These are phyloP conservation scores for Hemichromis elongatus DNA, from an alignment of 2,113 vertebrate genomes.

Conservation along the genomic window DNA sequence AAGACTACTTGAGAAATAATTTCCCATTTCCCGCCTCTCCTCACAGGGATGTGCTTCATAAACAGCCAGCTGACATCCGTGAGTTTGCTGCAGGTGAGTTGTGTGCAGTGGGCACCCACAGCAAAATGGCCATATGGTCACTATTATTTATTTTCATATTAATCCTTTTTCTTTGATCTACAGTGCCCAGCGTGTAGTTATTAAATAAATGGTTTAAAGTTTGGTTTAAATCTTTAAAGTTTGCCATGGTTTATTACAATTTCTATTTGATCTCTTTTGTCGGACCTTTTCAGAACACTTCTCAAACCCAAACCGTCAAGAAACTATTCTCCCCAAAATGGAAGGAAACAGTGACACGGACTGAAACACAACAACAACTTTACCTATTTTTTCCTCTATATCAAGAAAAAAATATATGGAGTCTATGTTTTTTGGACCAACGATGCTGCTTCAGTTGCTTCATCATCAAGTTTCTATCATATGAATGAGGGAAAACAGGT, in stretches of 20 bases:
- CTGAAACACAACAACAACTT: slow-evolving; percentile 1
- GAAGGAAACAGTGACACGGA: slow-evolving; percentile 3
- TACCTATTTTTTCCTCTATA: not conserved
- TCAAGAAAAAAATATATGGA: not conserved
- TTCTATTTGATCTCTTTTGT: not conserved
- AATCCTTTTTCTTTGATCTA: not conserved
- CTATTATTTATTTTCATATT: not conserved
- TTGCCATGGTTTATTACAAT: not conserved
- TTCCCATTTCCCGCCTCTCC: not conserved
- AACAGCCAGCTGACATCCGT: slow-evolving; percentile 63
- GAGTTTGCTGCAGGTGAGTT: slow-evolving; percentile 72
- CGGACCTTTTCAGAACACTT: slow-evolving; percentile 67
- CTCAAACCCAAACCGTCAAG: slow-evolving; percentile 51
- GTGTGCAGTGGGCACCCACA: not conserved
- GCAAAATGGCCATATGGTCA: not conserved
- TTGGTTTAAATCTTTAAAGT: not conserved
- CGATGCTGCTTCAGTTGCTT: not conserved
- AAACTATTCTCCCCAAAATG: slow-evolving; percentile 17
- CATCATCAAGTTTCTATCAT: not conserved
- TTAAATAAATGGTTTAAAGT: not conserved
- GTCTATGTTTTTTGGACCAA: not conserved
- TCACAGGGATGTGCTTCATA: slow-evolving; percentile 61
- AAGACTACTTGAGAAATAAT: not conserved
- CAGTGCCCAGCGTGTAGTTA: not conserved
- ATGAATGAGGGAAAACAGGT: not conserved